Conservation (phyloP, 2,113 vertebrate species). For the Sapajus apella region DNA sequence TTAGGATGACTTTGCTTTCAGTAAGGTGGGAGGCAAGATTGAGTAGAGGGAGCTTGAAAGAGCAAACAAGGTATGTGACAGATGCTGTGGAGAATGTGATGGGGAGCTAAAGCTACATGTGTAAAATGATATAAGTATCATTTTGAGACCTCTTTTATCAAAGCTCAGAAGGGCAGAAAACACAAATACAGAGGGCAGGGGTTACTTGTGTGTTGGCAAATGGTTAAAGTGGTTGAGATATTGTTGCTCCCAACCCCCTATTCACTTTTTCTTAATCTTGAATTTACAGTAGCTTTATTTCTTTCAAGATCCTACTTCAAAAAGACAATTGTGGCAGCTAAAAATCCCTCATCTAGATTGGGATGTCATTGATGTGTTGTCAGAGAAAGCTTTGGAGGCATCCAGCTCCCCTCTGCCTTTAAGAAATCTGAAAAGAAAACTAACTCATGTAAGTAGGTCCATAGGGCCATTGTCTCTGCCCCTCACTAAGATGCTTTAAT, state of each 20-base stretch:
- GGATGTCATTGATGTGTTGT: constrained; percentile 43
- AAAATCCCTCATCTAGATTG: constrained; percentile 8
- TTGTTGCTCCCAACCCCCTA: not conserved
- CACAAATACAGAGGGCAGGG: not conserved
- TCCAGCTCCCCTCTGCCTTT: not conserved
- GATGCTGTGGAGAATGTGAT: not conserved
- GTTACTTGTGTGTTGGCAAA: not conserved
- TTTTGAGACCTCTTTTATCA: not conserved
- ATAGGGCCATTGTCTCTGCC: not conserved
- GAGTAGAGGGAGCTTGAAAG: not conserved
- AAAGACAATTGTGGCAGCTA: constrained; percentile 36
- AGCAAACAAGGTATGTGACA: not conserved
- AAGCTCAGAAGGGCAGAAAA: constrained; percentile 25
- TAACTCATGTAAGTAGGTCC: not conserved
- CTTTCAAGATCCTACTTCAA: constrained; percentile 43
- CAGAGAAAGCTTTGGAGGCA: constrained; percentile 27
- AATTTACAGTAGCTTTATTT: constrained; percentile 53
- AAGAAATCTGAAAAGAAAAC: constrained; percentile 57
- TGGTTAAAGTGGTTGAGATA: constrained; percentile 36
- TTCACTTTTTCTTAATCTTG: constrained; percentile 49
- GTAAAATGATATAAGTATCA: constrained; percentile 35
- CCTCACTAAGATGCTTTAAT: constrained; percentile 34
- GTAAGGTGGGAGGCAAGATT: constrained; percentile 5
- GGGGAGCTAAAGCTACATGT: not conserved
- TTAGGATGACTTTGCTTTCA: constrained; percentile 26